Evolutionary conservation across 1,140 invertebrate genomes (phyloP), one percentile per base, ranked within the genome.

Genomic region (Stenopsyche tienmushanensis): DNA sequence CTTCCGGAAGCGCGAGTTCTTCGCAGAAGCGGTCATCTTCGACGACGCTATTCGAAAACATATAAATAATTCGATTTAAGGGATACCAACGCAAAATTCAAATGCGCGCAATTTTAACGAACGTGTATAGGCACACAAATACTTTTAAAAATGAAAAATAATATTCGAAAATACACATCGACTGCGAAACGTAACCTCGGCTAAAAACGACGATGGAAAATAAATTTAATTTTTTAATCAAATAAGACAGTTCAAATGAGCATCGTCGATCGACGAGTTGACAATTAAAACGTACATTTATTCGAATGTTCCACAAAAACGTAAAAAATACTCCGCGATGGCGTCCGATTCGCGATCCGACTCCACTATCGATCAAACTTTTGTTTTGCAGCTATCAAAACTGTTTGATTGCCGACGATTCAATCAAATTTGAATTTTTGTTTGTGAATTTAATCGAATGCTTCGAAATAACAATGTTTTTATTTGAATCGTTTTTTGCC

Each of bases 1-100:
- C 74, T 78, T 80, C 72, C 79, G 76, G 72, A 76, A 82, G 69
- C 80, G 80, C 55, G 71, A 74, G 34, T 54, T 64, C 59, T 49
- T 65, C 29, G n/a, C 15, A 17, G 8, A 18, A 17, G 53, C 13
- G 23, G 10, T 63, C 25, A 49, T 45, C 17, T 45, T 29, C 23
- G 18, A 62, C 9, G n/a, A 53, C 17, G 5, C 3, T 23, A 3
- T 7, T 9, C 17, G 8, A 53, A 53, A 25, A 3, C 5, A 10
- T 9, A 9, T 53, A 24, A 8, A 25, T 53, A 8, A 7, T 21
- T 23, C 8, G 8, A 21, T 24, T n/a, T n/a, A 26, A 29, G 13
- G 15, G 8, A 55, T 10, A 25, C 9, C n/a, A 26, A 29, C n/a
- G 21, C 26, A 26, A 26, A n/a, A 15, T 34, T n/a, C n/a, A 29